Conservation (phyloP, 1,140 invertebrate genomes). For the Neodiprion virginianus region DNA sequence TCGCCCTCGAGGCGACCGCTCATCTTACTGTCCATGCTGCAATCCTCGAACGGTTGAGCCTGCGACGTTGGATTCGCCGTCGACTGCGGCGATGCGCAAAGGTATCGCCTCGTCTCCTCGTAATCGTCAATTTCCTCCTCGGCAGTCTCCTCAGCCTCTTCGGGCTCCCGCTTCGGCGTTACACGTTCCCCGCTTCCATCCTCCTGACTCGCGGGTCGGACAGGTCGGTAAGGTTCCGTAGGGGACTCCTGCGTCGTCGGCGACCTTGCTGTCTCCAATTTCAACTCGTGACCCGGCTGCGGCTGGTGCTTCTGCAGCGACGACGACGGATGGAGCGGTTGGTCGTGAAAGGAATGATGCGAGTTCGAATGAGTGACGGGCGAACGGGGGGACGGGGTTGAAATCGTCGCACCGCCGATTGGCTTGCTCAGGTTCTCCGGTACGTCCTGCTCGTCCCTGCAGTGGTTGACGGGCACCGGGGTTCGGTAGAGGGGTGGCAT, state of each 20-base stretch:
- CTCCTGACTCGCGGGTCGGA: constrained; percentile 61
- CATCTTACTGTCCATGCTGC: constrained; percentile 75
- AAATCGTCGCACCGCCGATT: constrained; percentile 39
- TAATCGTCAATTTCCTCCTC: constrained; percentile 67
- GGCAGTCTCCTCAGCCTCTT: constrained; percentile 65
- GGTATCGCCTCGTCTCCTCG: constrained; percentile 56
- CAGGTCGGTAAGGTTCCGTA: constrained; percentile 28
- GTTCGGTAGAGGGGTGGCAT: constrained; percentile 54
- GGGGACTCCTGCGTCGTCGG: constrained; percentile 42
- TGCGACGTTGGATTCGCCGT: constrained; percentile 61
- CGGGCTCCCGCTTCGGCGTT: constrained; percentile 71
- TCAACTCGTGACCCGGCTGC: constrained; percentile 30
- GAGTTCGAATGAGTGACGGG: constrained; percentile 65
- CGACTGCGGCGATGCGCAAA: constrained; percentile 44
- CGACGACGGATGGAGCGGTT: constrained; percentile 45
- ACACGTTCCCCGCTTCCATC: constrained; percentile 55
- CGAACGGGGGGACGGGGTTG: constrained; percentile 53
- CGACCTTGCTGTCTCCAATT: constrained; percentile 43
- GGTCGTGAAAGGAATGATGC: constrained; percentile 67
- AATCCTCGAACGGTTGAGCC: constrained; percentile 72
- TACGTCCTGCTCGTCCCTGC: constrained; percentile 74
- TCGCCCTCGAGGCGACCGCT: constrained; percentile 68
- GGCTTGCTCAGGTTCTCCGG: constrained; percentile 83
- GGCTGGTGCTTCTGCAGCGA: constrained; percentile 34
- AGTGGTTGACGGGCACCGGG: constrained; percentile 46